Evolutionary conservation across 37 sponge, comb jelly and placozoan species (phyloP).

Genomic region (Ephydatia muelleri): DNA sequence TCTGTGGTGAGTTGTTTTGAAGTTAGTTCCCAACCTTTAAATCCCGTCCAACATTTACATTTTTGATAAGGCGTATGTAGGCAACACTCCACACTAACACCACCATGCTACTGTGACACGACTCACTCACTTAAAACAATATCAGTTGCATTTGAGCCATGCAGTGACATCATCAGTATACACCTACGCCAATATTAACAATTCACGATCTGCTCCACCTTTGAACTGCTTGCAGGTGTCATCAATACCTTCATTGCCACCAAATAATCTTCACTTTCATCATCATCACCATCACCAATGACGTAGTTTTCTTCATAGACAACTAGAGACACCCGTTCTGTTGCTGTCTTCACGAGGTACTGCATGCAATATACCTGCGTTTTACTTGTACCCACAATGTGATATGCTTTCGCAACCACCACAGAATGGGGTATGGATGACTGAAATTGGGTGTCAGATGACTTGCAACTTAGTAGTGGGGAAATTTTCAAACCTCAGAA

Average conservation of each 20-base stretch:
- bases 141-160: neutral
- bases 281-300: conserved; percentile 1
- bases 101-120: neutral
- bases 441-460: conserved; percentile 1
- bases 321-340: neutral
- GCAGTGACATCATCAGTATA: conserved; percentile 1
- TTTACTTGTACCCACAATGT: neutral
- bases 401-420: neutral
- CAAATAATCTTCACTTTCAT: neutral
- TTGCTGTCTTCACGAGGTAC: neutral
- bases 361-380: neutral
- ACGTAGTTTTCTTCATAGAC: conserved; percentile 1
- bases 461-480: conserved; percentile 1
- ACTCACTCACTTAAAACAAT: neutral
- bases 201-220: conserved; percentile 1
- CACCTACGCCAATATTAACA: neutral
- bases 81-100: neutral
- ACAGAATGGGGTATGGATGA: conserved; percentile 1
- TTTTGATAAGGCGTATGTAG: neutral
- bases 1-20: conserved; percentile 1
- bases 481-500: neutral
- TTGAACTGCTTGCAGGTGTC: neutral
- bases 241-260: neutral
- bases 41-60: conserved; percentile 1
- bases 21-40: conserved; percentile 1